Percentiles rank a stretch among this genome's conserved stretches.
Conservation (phyloP, 2,888 invertebrate species). For the Lissocephala sabroskyi region DNA sequence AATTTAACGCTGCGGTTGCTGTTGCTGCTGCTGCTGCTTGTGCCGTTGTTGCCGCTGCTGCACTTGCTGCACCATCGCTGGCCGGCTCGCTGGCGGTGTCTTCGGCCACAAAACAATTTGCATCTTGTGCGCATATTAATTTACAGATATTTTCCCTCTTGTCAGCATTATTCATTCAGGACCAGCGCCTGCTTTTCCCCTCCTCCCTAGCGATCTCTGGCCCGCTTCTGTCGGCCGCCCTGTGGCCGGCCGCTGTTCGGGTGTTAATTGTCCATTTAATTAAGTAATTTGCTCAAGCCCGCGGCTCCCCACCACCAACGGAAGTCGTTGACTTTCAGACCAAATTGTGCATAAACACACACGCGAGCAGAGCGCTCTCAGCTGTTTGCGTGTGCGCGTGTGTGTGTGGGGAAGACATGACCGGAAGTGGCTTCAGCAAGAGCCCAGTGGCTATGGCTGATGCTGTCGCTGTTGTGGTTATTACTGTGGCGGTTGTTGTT, state of each 20-base stretch:
- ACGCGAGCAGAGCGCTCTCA: conserved; percentile 2
- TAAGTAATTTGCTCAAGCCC: conserved; percentile 62
- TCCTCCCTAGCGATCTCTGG: conserved; percentile 20
- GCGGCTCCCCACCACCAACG: conserved; percentile 34
- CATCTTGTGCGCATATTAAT: conserved; percentile 66
- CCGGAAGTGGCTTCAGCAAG: conserved; percentile 30
- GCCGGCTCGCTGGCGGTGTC: conserved; percentile 32
- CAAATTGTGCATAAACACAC: conserved; percentile 27
- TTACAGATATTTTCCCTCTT: conserved; percentile 61
- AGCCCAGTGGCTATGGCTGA: neutral
- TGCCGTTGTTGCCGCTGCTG: conserved; percentile 19
- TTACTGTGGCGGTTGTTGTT: neutral
- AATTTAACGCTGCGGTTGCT: conserved; percentile 57
- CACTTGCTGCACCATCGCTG: conserved; percentile 15
- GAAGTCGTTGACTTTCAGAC: conserved; percentile 68
- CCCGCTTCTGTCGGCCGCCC: conserved; percentile 14
- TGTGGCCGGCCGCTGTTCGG: conserved; percentile 34
- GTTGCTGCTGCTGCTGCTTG: conserved; percentile 26
- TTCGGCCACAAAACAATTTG: conserved; percentile 60
- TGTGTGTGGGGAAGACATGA: conserved; percentile 17
- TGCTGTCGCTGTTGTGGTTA: too few species aligned
- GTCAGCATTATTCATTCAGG: conserved; percentile 51
- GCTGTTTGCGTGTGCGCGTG: conserved; percentile 12
- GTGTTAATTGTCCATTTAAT: conserved; percentile 69
- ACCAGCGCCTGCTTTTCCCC: neutral